A percentile compares a stretch with the other conserved stretches of the same genome.
These are phyloP conservation scores for Holothuria glaberrima DNA, from an alignment of 35 echinoderm and acorn worm genomes.

Conservation along the genomic window DNA sequence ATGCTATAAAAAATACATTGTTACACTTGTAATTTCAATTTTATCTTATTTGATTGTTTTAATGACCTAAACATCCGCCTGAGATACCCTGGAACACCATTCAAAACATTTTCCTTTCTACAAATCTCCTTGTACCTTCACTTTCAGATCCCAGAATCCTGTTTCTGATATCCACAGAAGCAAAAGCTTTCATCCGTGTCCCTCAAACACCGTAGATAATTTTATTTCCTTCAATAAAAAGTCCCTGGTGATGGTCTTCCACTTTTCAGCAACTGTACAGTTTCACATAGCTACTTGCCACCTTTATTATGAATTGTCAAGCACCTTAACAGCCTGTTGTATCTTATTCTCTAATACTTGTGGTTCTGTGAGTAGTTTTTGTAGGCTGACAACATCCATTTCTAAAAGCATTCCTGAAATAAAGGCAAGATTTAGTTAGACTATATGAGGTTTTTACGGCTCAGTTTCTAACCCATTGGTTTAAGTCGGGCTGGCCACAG, in stretches of 20 bases:
- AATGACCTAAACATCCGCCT: no score
- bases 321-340: neutral
- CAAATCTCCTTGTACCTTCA: no score
- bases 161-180: neutral
- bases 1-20: no score
- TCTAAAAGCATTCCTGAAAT: conserved; percentile 58
- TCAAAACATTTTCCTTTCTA: no score
- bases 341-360: conserved; percentile 2
- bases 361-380: conserved; percentile 37
- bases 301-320: neutral
- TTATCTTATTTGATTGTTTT: no score
- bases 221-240: neutral
- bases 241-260: neutral
- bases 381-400: conserved; percentile 25
- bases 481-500: no score
- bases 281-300: neutral
- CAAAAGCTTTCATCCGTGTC: neutral
- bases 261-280: neutral
- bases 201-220: neutral
- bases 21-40: no score
- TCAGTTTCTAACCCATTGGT: no score
- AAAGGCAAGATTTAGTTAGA: neutral
- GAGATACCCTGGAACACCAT: no score
- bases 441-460: no score
- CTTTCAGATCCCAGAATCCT: no score